phyloP scores from a whole-genome alignment of 1,140 invertebrate genomes.

The Lasaia peninsularis region DNA sequence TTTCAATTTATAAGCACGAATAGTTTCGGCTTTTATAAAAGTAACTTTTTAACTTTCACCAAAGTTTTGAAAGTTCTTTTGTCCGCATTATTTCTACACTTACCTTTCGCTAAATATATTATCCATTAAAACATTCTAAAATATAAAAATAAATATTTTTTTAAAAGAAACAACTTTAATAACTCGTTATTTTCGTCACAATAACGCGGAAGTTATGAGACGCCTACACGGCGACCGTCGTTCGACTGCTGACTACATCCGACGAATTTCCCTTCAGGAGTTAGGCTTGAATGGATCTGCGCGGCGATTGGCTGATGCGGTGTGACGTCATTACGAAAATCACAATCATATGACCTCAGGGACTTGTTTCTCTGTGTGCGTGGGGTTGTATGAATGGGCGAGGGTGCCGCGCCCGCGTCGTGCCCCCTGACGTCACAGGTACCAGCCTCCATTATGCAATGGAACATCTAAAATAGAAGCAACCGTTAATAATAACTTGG shows the following conservation, averaged over 20 bases:
- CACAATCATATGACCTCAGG: slow-evolving; percentile 46
- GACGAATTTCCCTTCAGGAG: slow-evolving; percentile 70
- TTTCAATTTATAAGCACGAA: slow-evolving; percentile 14
- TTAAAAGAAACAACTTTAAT: slow-evolving; percentile 2
- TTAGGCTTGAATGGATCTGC: slow-evolving; percentile 71
- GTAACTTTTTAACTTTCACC: neutral
- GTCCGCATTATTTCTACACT: neutral
- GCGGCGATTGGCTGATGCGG: slow-evolving; percentile 53
- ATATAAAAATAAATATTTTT: neutral
- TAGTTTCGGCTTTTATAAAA: neutral
- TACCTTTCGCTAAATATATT: neutral
- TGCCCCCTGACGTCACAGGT: slow-evolving; percentile 64
- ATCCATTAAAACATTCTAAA: neutral
- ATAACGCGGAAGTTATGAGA: slow-evolving; percentile 19
- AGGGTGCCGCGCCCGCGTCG: slow-evolving; percentile 61
- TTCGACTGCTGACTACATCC: slow-evolving; percentile 62
- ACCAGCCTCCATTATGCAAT: slow-evolving; percentile 52
- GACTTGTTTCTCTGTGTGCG: slow-evolving; percentile 30
- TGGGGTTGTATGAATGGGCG: slow-evolving; percentile 61
- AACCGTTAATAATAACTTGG: slow-evolving; percentile 51
- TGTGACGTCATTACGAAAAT: slow-evolving; percentile 71
- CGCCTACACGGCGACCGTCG: slow-evolving; percentile 37
- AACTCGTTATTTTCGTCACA: slow-evolving; percentile 15
- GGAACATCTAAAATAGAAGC: slow-evolving; percentile 42
- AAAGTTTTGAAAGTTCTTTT: neutral